Conservation (phyloP, 2,888 invertebrate species). For the Apamea monoglypha region DNA sequence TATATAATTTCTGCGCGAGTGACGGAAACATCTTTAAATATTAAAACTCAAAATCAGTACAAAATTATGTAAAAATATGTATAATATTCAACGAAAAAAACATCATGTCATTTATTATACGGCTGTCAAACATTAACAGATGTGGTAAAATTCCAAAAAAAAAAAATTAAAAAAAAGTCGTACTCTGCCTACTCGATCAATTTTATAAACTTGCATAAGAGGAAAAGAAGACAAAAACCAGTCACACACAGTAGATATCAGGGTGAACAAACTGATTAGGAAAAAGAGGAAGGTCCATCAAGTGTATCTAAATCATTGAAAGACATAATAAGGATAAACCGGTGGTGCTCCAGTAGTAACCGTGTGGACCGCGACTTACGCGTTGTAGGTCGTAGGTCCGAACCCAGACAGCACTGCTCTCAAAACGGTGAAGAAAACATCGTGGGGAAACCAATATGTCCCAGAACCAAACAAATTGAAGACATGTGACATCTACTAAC, state of each 20-base stretch:
- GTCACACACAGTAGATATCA: not conserved
- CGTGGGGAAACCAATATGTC: not conserved
- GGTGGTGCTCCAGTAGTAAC: not conserved
- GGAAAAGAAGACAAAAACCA: slow-evolving; percentile 18
- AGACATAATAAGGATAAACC: not conserved
- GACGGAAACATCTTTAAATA: not conserved
- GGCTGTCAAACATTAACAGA: not conserved
- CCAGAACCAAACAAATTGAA: too few species aligned
- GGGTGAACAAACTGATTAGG: slow-evolving; percentile 22
- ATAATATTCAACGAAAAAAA: not conserved
- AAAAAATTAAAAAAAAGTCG: not conserved
- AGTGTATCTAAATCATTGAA: not conserved
- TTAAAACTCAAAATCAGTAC: too few species aligned
- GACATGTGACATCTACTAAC: too few species aligned
- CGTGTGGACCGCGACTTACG: not conserved
- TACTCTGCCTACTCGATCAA: not conserved
- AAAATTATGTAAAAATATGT: not conserved
- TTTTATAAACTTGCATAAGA: not conserved
- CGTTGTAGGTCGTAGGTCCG: too few species aligned
- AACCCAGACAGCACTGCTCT: not conserved
- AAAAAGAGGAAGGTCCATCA: slow-evolving; percentile 9
- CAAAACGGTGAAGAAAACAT: not conserved
- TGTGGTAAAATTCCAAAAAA: not conserved
- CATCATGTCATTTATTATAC: not conserved
- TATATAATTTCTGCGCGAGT: not conserved